These are phyloP conservation scores for Tiliqua scincoides DNA, from an alignment of 2,113 vertebrate genomes.

Conservation along the genomic window DNA sequence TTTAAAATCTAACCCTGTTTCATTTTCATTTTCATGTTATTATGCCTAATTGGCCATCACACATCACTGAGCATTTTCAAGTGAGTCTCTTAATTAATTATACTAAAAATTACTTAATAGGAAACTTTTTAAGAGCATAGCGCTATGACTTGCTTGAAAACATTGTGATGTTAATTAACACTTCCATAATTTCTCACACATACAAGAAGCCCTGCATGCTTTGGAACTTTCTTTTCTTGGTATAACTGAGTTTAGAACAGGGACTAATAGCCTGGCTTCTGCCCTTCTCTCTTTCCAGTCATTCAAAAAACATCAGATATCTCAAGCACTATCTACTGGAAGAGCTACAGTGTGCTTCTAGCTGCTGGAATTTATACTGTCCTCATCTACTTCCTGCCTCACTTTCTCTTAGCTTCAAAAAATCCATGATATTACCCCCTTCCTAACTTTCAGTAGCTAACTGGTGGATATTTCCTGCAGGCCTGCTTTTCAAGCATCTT, in stretches of 20 bases:
- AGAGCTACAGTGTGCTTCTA: background rate
- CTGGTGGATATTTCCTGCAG: background rate
- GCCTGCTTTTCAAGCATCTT: background rate
- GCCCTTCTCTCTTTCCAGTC: background rate
- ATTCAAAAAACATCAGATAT: background rate
- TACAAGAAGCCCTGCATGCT: conserved; percentile 23
- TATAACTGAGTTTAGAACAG: background rate
- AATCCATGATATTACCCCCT: background rate
- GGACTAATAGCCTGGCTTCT: background rate
- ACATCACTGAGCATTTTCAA: conserved; percentile 31
- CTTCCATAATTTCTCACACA: conserved; percentile 30
- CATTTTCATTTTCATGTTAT: background rate
- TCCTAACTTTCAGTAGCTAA: background rate
- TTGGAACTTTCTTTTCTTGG: background rate
- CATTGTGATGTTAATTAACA: conserved; percentile 53
- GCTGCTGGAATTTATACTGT: background rate
- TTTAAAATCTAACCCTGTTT: conserved; percentile 13
- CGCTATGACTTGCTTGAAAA: conserved; percentile 41
- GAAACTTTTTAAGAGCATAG: conserved; percentile 2
- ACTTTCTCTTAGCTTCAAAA: background rate
- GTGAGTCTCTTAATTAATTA: conserved; percentile 17
- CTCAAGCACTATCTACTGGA: background rate
- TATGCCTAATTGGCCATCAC: background rate
- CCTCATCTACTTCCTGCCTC: background rate
- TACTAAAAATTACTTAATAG: conserved; percentile 25